Percentiles rank a stretch among this genome's conserved stretches.
phyloP scores from a whole-genome alignment of 2,797 vertebrate species.

The Yasuhikotakia modesta region DNA sequence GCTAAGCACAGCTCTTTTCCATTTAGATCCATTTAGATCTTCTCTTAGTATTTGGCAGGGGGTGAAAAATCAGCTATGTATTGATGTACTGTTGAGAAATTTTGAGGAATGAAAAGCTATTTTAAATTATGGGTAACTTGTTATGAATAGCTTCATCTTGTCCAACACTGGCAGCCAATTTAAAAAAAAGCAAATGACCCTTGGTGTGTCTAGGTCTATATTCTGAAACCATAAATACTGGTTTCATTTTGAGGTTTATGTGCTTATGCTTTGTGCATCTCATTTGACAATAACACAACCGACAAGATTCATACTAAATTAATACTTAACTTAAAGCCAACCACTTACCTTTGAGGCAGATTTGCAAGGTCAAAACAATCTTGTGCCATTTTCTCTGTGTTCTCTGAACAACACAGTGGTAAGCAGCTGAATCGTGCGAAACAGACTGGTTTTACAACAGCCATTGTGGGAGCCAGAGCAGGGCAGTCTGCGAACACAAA shows the following conservation, averaged over 20 bases:
- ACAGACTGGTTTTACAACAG: constrained; percentile 24
- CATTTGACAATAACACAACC: background rate
- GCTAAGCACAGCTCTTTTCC: constrained; percentile 42
- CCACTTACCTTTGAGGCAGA: background rate
- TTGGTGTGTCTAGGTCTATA: background rate
- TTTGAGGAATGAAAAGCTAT: background rate
- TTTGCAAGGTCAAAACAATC: constrained; percentile 7
- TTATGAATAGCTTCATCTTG: background rate
- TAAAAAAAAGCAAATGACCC: background rate
- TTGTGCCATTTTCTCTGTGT: background rate
- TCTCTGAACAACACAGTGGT: background rate
- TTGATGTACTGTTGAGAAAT: constrained; percentile 26
- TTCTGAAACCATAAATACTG: constrained; percentile 2
- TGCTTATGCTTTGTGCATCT: constrained; percentile 20
- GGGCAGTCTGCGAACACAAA: constrained; percentile 41
- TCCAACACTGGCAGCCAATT: too few relatives aligned
- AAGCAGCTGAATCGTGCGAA: background rate
- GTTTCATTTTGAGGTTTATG: constrained; percentile 25
- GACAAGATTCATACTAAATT: constrained; percentile 46
- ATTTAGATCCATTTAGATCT: constrained; percentile 70
- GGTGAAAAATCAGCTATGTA: constrained; percentile 68
- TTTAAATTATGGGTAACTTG: constrained; percentile 3
- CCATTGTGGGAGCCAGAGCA: constrained; percentile 27
- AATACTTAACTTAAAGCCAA: background rate
- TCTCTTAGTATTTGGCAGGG: constrained; percentile 64